These are phyloP conservation scores for Alloscopus bannaensis DNA, from an alignment of 2,888 invertebrate genomes.

Conservation along the genomic window DNA sequence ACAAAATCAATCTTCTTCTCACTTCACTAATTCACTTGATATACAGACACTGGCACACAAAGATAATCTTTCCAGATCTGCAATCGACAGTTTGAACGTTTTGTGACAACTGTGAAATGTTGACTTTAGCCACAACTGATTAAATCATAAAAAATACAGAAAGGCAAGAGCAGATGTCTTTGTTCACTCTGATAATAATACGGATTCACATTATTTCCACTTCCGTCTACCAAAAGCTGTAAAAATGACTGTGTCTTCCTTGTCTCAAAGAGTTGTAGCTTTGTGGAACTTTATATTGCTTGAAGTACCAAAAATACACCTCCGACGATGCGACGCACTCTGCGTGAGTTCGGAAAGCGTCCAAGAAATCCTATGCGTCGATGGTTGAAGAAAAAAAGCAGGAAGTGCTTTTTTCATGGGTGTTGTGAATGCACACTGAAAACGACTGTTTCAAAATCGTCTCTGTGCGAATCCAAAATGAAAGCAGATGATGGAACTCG, in stretches of 20 bases:
- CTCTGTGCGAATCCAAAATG: not conserved
- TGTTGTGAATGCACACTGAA: not conserved
- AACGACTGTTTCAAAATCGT: not conserved
- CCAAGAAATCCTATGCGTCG: conserved; percentile 41
- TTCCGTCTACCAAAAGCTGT: conserved; percentile 32
- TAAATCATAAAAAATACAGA: conserved; percentile 36
- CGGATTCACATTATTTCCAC: conserved; percentile 12
- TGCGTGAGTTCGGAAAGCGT: conserved; percentile 32
- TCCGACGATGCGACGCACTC: not conserved
- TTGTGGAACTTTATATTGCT: no score
- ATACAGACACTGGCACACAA: not conserved
- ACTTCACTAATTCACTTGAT: conserved; percentile 25
- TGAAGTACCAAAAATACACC: no score
- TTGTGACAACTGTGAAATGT: conserved; percentile 16
- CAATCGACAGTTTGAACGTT: not conserved
- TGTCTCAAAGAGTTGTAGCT: no score
- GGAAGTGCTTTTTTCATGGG: conserved; percentile 11
- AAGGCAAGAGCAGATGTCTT: conserved; percentile 48
- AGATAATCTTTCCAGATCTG: not conserved
- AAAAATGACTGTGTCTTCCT: not conserved
- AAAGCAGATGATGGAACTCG: conserved; percentile 5
- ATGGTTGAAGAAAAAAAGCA: conserved; percentile 17
- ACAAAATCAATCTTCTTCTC: no score
- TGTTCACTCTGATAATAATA: conserved; percentile 26
- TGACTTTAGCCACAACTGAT: no score